phyloP scores from a whole-genome alignment of 2,797 vertebrate genomes.

The Novumbra hubbsi region DNA sequence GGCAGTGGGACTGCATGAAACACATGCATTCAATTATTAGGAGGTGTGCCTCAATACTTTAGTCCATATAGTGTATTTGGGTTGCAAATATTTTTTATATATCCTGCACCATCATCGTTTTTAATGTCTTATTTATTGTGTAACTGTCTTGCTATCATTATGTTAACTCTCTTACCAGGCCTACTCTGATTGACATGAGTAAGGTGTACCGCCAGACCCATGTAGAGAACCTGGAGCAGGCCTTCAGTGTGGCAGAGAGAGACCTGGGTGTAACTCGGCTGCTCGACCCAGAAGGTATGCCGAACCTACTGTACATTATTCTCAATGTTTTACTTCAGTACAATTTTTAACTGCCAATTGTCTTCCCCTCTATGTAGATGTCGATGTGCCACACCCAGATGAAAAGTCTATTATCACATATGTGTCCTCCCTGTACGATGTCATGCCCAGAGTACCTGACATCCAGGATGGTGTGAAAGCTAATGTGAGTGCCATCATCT shows the following conservation, averaged over 20 bases:
- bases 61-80: no score
- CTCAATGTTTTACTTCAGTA: neutral
- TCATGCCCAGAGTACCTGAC: slow-evolving; percentile 90
- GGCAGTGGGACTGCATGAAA: no score
- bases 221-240: slow-evolving; percentile 93
- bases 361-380: slow-evolving; percentile 69
- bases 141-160: no score
- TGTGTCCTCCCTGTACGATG: slow-evolving; percentile 91
- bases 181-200: slow-evolving; percentile 86
- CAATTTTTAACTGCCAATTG: neutral
- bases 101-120: neutral
- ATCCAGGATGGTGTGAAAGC: slow-evolving; percentile 85
- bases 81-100: no score
- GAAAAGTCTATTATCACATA: slow-evolving; percentile 98
- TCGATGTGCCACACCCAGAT: slow-evolving; percentile 90
- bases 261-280: slow-evolving; percentile 91
- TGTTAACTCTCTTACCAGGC: slow-evolving; percentile 63
- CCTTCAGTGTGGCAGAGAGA: slow-evolving; percentile 86
- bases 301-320: neutral
- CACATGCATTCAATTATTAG: no score
- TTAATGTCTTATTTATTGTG: neutral
- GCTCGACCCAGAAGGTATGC: slow-evolving; percentile 90
- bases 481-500: slow-evolving; percentile 76
- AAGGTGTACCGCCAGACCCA: slow-evolving; percentile 87
- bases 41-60: no score